phyloP scores from a whole-genome alignment of 2,113 vertebrate genomes.

The Hyla sarda region DNA sequence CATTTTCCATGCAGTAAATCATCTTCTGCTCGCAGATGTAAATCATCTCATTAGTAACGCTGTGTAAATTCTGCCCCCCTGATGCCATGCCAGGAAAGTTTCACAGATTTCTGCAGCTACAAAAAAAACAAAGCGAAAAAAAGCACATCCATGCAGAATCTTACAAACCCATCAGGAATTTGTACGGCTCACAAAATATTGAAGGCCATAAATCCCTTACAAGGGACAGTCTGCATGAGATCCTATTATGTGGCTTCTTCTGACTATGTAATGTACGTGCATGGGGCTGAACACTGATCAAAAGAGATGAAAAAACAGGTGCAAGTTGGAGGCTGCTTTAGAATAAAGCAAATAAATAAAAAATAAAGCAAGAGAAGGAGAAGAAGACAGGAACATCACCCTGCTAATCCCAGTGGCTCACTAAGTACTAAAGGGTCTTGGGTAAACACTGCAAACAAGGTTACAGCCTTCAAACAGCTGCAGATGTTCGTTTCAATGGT shows the following conservation, averaged over 20 bases:
- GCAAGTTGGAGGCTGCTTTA: background rate
- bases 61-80: background rate
- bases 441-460: constrained; percentile 24
- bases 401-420: background rate
- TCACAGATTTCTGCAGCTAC: constrained; percentile 6
- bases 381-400: background rate
- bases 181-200: background rate
- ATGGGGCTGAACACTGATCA: background rate
- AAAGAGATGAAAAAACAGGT: background rate
- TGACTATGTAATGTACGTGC: background rate
- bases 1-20: constrained; percentile 6
- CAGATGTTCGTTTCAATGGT: constrained; percentile 34
- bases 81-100: constrained; percentile 15
- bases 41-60: constrained; percentile 37
- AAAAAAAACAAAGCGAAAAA: background rate
- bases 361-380: background rate
- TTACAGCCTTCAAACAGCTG: constrained; percentile 18
- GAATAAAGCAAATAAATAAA: constrained; percentile 3
- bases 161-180: background rate
- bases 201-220: background rate
- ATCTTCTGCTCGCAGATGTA: constrained; percentile 18
- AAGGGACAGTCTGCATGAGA: background rate
- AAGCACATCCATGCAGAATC: background rate
- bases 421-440: constrained; percentile 4
- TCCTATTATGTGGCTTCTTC: background rate